phyloP scores from a whole-genome alignment of 1,140 invertebrate species.

The Caerostris extrusa region DNA sequence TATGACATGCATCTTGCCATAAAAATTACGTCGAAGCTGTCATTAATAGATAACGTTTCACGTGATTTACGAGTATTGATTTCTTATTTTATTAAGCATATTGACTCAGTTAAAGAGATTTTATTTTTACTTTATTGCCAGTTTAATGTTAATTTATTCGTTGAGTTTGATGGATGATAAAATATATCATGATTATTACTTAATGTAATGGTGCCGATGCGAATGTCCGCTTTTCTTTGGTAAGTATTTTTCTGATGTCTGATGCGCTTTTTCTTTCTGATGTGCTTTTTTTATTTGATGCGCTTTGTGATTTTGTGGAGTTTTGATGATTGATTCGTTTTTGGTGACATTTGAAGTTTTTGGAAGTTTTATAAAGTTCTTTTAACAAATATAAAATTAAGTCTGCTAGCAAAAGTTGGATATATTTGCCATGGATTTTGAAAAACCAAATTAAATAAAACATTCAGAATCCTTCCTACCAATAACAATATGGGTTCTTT shows the following conservation, averaged over 20 bases:
- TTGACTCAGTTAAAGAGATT: background rate
- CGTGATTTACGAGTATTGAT: constrained; percentile 9
- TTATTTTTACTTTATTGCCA: background rate
- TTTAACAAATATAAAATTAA: too few species aligned
- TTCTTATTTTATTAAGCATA: background rate
- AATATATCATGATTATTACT: background rate
- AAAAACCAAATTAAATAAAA: too few species aligned
- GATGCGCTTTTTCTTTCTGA: background rate
- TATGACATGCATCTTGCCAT: background rate
- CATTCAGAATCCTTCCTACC: too few species aligned
- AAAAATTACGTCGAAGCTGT: background rate
- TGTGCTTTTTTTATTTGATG: background rate
- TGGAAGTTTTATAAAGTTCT: background rate
- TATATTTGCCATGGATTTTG: too few species aligned
- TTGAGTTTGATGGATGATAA: background rate
- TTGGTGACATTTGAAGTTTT: background rate
- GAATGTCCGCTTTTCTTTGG: background rate
- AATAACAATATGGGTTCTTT: too few species aligned
- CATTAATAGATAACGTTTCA: constrained; percentile 4
- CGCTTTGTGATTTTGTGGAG: background rate
- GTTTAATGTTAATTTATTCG: background rate
- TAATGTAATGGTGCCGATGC: background rate
- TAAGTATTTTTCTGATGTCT: background rate
- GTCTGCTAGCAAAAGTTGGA: too few species aligned
- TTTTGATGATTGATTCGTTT: background rate